These are phyloP conservation scores for Dryocosmus kuriphilus DNA, from an alignment of 2,888 invertebrate species.

Conservation along the genomic window DNA sequence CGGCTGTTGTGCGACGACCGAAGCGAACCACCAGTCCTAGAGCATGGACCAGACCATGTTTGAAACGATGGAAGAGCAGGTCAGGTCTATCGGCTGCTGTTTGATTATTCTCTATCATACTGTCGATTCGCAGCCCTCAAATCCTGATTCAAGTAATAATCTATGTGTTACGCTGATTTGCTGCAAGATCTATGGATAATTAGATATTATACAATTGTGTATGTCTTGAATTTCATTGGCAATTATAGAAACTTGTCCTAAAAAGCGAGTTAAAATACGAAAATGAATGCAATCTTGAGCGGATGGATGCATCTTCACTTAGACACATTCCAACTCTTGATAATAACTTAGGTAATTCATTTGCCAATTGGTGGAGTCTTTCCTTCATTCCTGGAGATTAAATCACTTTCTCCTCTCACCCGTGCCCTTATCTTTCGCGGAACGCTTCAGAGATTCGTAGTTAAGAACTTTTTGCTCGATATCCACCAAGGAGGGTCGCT, in stretches of 20 bases:
- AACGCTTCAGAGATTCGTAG: slow-evolving; percentile 54
- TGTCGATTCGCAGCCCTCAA: background rate
- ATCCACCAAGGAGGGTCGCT: slow-evolving; percentile 40
- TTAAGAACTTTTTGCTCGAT: slow-evolving; percentile 56
- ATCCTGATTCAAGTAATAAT: slow-evolving; percentile 4
- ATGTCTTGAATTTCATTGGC: background rate
- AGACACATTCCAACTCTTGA: background rate
- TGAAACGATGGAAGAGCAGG: slow-evolving; percentile 5
- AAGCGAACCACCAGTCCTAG: slow-evolving; percentile 50
- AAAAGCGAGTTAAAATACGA: too few species aligned
- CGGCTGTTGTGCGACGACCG: slow-evolving; percentile 74
- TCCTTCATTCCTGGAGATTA: slow-evolving; percentile 2
- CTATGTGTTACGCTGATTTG: background rate
- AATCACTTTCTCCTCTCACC: slow-evolving; percentile 28
- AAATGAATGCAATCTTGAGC: background rate
- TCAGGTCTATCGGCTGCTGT: slow-evolving; percentile 18
- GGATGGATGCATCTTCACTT: background rate
- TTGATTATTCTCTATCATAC: slow-evolving; percentile 17
- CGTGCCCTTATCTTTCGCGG: slow-evolving; percentile 32
- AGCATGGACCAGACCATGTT: slow-evolving; percentile 17
- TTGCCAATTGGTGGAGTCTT: slow-evolving; percentile 5
- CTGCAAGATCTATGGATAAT: background rate
- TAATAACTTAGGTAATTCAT: background rate
- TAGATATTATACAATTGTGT: background rate
- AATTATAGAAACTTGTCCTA: background rate